phyloP scores from a whole-genome alignment of 2,797 vertebrate genomes.

The Diplodus sargus region DNA sequence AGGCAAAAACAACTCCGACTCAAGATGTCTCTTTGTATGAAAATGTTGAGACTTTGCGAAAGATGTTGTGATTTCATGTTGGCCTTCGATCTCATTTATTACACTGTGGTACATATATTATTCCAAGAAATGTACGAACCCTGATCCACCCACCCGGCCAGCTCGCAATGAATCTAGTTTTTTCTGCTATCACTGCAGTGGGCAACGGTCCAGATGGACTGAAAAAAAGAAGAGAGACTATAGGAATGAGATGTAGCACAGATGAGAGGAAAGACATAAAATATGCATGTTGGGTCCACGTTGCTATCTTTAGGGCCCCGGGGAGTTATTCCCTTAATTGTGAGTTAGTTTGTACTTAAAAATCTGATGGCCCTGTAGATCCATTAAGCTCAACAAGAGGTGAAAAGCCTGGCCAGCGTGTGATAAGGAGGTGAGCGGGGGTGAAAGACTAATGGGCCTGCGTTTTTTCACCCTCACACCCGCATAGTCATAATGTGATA shows the following conservation, averaged over 20 bases:
- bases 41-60: slow-evolving; percentile 37
- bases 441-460: slow-evolving; percentile 90
- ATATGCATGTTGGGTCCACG: slow-evolving; percentile 67
- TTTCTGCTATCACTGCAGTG: slow-evolving; percentile 30
- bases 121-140: slow-evolving; percentile 10
- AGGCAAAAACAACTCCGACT: slow-evolving; percentile 44
- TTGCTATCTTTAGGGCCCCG: slow-evolving; percentile 64
- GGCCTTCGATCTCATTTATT: slow-evolving; percentile 45
- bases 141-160: slow-evolving; percentile 36
- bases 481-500: slow-evolving; percentile 90
- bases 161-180: slow-evolving; percentile 23
- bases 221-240: slow-evolving; percentile 30
- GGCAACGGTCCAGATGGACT: slow-evolving; percentile 36
- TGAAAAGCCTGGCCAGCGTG: slow-evolving; percentile 72
- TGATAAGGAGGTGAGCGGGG: slow-evolving; percentile 84
- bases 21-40: slow-evolving; percentile 49
- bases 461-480: slow-evolving; percentile 82
- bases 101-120: slow-evolving; percentile 15
- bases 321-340: slow-evolving; percentile 81
- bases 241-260: slow-evolving; percentile 46
- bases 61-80: slow-evolving; percentile 33
- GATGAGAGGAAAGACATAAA: slow-evolving; percentile 55
- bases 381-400: slow-evolving; percentile 80
- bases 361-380: slow-evolving; percentile 75
- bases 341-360: slow-evolving; percentile 80